A percentile compares a stretch with the other conserved stretches of the same genome.
phyloP scores from a whole-genome alignment of 2,888 invertebrate genomes.

The Encarsia formosa region DNA sequence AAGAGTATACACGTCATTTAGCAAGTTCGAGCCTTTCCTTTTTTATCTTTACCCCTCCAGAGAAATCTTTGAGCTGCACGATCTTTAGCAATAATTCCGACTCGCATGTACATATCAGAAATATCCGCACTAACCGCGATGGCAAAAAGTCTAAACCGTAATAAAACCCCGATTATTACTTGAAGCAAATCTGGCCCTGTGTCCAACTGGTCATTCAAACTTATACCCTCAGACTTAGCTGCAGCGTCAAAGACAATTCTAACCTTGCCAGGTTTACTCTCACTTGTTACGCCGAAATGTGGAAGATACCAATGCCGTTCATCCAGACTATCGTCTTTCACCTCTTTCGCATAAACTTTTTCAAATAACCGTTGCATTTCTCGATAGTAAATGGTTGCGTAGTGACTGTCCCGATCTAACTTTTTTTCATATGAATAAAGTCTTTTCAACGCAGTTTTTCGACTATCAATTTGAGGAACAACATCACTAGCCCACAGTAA shows the following conservation, averaged over 20 bases:
- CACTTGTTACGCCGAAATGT: background rate
- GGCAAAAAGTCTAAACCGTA: background rate
- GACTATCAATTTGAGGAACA: background rate
- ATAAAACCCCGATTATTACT: background rate
- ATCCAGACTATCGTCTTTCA: background rate
- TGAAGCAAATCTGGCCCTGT: background rate
- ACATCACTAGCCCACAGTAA: background rate
- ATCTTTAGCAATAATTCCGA: background rate
- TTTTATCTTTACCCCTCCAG: background rate
- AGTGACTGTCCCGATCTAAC: background rate
- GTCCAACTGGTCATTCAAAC: background rate
- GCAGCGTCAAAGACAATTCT: background rate
- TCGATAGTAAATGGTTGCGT: background rate
- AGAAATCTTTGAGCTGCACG: background rate
- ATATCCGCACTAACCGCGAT: background rate
- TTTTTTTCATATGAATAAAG: constrained; percentile 4
- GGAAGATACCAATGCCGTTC: background rate
- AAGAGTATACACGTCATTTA: too few species aligned
- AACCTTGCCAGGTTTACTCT: background rate
- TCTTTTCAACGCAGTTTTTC: background rate
- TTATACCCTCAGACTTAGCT: background rate
- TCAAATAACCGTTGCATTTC: constrained; percentile 4
- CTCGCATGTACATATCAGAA: background rate
- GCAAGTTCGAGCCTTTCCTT: too few species aligned
- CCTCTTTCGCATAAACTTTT: background rate